Conservation (phyloP, 2,888 invertebrate species). For the Monoplex corrugatus region DNA sequence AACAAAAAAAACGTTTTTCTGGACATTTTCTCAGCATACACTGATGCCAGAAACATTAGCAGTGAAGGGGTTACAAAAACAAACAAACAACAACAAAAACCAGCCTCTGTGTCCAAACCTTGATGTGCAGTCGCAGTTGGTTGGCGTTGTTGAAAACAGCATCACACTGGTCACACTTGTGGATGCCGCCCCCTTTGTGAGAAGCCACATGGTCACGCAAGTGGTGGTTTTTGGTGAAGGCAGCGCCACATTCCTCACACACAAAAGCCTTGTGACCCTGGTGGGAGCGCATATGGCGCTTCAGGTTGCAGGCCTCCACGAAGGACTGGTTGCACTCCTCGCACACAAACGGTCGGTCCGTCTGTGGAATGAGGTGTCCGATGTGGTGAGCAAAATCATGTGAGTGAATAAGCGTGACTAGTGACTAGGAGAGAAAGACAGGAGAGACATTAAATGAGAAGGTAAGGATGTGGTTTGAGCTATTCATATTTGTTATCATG, state of each 20-base stretch:
- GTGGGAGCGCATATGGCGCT: constrained; percentile 28
- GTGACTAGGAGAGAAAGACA: background rate
- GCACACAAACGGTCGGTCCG: background rate
- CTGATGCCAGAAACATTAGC: too few relatives aligned
- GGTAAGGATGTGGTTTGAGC: too few relatives aligned
- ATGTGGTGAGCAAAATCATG: too few relatives aligned
- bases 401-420: too few relatives aligned
- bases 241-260: constrained; percentile 20
- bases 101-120: too few relatives aligned
- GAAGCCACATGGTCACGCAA: constrained; percentile 31
- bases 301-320: constrained; percentile 33
- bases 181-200: background rate
- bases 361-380: too few relatives aligned
- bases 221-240: constrained; percentile 33
- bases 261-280: constrained; percentile 31
- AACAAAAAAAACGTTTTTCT: too few relatives aligned
- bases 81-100: too few relatives aligned
- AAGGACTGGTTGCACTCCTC: constrained; percentile 33
- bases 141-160: constrained; percentile 25
- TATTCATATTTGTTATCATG: too few relatives aligned
- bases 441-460: too few relatives aligned
- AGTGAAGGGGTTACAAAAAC: too few relatives aligned
- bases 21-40: too few relatives aligned
- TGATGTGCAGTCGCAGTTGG: constrained; percentile 26
- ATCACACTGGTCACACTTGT: constrained; percentile 23